Base-by-base conservation (phyloP, 35 echinoderm and acorn worm genomes). In the Lytechinus variegatus region DNA sequence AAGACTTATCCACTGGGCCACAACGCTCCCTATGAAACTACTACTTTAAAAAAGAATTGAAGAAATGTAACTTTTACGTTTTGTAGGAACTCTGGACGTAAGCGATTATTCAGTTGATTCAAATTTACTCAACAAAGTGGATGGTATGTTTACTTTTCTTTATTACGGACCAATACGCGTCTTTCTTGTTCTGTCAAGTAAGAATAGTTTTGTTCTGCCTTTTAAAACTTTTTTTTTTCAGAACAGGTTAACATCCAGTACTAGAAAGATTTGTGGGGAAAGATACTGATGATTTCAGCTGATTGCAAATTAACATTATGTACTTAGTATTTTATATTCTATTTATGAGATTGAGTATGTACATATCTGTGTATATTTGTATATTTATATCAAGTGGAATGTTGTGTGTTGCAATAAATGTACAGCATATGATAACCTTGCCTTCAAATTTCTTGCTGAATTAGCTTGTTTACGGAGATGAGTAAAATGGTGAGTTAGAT, bases 351-450 rank as follows among this genome's bases (percentile, higher is more conserved):
- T 7, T 79, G n/a, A 6, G 21, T 79, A 79, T 79, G 66, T 79
- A 79, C 66, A 79, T 79, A 79, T 79, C n/a, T 27, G 19, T 79
- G 66, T 79, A 24, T 79, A 79, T 79, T 79, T 79, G 66, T 79
- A 79, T 79, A 79, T 79, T 79, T 79, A 79, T 79, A 79, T 79
- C 19, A 79, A 79, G 66, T 79, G 66, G 66, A 79, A 79, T 79
- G 19, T 79, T n/a, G 66, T 79, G 66, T 79, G 66, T 79, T n/a
- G 66, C 66, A 79, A 79, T 79, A 79, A 79, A 79, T 79, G 66
- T 79, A 79, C 12, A n/a, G 66, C 19, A 79, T 79, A 79, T 79
- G 66, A 79, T 24, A n/a, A 79, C 66, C n/a, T n/a, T 7, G 6
- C 21, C 24, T 8, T 79, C 66, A 5, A 79, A 7, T 16, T 24